phyloP scores from a whole-genome alignment of 2,888 invertebrate species.

The Sarcophaga subvicina region DNA sequence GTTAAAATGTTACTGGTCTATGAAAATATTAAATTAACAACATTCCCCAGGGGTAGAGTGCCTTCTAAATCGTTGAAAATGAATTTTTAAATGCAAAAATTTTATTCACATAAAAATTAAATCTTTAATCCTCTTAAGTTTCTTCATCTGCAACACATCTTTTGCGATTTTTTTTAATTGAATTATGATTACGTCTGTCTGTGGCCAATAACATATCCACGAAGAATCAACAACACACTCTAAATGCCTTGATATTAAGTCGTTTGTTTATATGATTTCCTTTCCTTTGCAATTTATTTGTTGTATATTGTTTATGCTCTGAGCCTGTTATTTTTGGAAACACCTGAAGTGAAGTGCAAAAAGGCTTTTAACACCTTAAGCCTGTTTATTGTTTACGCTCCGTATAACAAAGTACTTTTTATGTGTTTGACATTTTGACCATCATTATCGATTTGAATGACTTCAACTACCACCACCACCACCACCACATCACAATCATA shows the following conservation, averaged over 20 bases:
- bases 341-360: conserved; percentile 55
- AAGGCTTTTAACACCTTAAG: conserved; percentile 63
- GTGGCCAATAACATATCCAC: conserved; percentile 4
- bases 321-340: neutral
- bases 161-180: too few relatives aligned
- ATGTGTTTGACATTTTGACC: conserved; percentile 64
- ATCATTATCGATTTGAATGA: neutral
- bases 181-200: too few relatives aligned
- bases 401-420: conserved; percentile 47
- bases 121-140: neutral
- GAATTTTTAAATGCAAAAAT: too few relatives aligned
- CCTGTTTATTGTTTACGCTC: conserved; percentile 50
- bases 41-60: too few relatives aligned
- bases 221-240: conserved; percentile 41
- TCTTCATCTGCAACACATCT: too few relatives aligned
- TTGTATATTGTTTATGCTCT: neutral
- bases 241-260: conserved; percentile 38
- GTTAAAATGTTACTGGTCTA: too few relatives aligned
- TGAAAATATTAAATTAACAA: too few relatives aligned
- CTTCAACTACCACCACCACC: neutral
- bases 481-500: too few relatives aligned
- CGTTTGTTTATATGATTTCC: conserved; percentile 17
- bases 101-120: too few relatives aligned
- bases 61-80: too few relatives aligned
- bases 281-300: neutral